Evolutionary conservation across 2,797 vertebrate species (phyloP).

Genomic region (Varecia variegata): DNA sequence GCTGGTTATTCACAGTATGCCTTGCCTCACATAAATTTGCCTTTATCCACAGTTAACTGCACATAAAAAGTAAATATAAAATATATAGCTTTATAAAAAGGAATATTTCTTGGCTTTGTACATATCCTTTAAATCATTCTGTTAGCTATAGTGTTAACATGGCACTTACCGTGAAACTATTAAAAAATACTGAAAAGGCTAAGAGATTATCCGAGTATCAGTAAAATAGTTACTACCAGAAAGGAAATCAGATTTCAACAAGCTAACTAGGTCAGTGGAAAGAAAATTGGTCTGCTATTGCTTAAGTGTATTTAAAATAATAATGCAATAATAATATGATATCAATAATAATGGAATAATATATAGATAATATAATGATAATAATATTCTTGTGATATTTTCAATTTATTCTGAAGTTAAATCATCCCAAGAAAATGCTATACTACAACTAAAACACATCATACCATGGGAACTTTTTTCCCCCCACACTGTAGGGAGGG

Average conservation of each 20-base stretch:
- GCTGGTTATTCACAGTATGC: not conserved
- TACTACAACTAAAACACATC: not conserved
- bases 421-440: not conserved
- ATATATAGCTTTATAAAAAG: not conserved
- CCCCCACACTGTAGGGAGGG: not conserved
- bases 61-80: not conserved
- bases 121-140: not conserved
- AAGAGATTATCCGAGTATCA: not conserved
- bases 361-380: not conserved
- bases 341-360: not conserved
- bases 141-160: not conserved
- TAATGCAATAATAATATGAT: not conserved
- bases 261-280: not conserved
- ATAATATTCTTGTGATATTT: conserved; percentile 1
- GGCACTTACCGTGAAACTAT: not conserved
- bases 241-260: conserved; percentile 18
- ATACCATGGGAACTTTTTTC: not conserved
- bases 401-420: conserved; percentile 11
- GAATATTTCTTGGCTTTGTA: not conserved
- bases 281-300: conserved; percentile 5
- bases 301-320: conserved; percentile 35
- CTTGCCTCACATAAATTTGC: not conserved
- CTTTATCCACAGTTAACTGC: not conserved
- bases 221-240: conserved; percentile 7
- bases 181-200: conserved; percentile 14